These are phyloP conservation scores for Piaya cayana DNA, from an alignment of 2,113 vertebrate genomes.

Conservation along the genomic window DNA sequence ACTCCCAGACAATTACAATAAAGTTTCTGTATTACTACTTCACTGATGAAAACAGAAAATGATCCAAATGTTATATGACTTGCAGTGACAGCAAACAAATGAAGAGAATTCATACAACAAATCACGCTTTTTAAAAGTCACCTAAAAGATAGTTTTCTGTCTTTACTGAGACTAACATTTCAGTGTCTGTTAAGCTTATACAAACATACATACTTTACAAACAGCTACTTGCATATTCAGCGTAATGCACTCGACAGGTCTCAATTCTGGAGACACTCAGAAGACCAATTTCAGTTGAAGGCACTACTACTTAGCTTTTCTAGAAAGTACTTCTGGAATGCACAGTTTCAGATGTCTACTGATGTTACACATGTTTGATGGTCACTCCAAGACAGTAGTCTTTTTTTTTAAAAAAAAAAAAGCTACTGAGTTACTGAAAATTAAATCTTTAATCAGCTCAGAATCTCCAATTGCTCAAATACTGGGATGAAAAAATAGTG, in stretches of 20 bases:
- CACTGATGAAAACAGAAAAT: background rate
- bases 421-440: background rate
- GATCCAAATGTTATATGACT: background rate
- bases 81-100: background rate
- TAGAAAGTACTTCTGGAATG: background rate
- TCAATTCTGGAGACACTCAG: background rate
- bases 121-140: background rate
- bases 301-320: background rate
- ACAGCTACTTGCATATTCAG: background rate
- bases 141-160: background rate
- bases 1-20: background rate
- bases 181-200: background rate
- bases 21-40: background rate
- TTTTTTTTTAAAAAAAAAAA: too few species aligned
- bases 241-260: background rate
- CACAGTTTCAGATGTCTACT: background rate
- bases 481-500: background rate
- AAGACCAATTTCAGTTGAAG: background rate
- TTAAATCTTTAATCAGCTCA: background rate
- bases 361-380: accelerated
- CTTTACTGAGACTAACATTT: background rate
- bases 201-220: background rate
- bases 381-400: background rate
- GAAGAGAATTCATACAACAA: background rate
- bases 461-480: background rate